These are phyloP conservation scores for Andrena bucephala DNA, from an alignment of 2,888 invertebrate genomes.

Conservation along the genomic window DNA sequence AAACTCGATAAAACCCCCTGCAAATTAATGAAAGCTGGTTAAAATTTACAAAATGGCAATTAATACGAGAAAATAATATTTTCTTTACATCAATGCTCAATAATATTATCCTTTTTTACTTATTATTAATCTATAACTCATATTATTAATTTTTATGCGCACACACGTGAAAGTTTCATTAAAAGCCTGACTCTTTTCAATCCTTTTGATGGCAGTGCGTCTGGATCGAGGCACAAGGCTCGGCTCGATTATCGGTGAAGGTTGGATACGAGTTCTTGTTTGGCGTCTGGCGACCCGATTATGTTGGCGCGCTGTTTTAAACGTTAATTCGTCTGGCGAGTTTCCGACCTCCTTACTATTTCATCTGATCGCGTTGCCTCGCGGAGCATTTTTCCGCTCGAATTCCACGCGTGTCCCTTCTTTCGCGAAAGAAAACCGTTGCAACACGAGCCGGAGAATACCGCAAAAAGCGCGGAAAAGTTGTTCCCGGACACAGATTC, in stretches of 20 bases:
- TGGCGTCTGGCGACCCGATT: constrained; percentile 81
- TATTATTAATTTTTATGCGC: background rate
- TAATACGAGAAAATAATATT: background rate
- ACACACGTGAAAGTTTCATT: background rate
- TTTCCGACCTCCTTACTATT: constrained; percentile 41
- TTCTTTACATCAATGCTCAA: background rate
- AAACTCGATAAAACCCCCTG: no score
- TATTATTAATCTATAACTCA: background rate
- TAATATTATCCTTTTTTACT: background rate
- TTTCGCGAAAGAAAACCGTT: constrained; percentile 38
- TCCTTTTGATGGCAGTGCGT: background rate
- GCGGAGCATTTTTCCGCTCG: constrained; percentile 33
- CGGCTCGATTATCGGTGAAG: constrained; percentile 60
- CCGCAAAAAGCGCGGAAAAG: constrained; percentile 44
- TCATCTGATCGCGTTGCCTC: constrained; percentile 27
- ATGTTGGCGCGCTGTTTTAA: constrained; percentile 41
- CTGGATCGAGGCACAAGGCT: constrained; percentile 40
- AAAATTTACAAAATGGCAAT: no score
- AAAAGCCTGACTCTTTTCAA: background rate
- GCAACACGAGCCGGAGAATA: constrained; percentile 14
- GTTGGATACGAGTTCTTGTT: constrained; percentile 74
- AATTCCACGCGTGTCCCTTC: constrained; percentile 40
- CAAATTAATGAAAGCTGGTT: no score
- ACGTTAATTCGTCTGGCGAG: constrained; percentile 66
- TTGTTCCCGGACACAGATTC: constrained; percentile 50